Percentiles rank a stretch among this genome's conserved stretches.
phyloP scores from a whole-genome alignment of 2,113 vertebrate genomes.

The Oryctolagus cuniculus region DNA sequence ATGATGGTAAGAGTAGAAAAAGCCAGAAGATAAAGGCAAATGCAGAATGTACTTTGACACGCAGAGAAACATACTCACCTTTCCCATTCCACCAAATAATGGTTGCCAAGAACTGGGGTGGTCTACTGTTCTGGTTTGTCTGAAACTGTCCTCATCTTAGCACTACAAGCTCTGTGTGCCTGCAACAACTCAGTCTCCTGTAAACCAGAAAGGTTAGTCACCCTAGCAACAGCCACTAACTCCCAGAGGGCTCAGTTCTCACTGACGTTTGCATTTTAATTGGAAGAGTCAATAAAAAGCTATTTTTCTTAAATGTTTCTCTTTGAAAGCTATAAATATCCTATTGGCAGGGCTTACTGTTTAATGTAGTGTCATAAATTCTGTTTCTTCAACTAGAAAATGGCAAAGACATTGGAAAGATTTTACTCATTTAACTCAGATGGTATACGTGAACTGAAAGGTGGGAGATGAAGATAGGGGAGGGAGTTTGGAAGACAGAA shows the following conservation, averaged over 20 bases:
- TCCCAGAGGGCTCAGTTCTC: neutral
- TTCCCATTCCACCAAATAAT: neutral
- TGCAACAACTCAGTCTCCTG: slow-evolving; percentile 37
- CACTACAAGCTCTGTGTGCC: slow-evolving; percentile 35
- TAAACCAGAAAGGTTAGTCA: slow-evolving; percentile 60
- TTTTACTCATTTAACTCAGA: slow-evolving; percentile 54
- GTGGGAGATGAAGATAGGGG: neutral
- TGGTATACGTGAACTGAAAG: slow-evolving; percentile 41
- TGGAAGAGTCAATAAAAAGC: slow-evolving; percentile 20
- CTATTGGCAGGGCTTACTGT: neutral
- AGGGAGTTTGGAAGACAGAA: slow-evolving; percentile 12
- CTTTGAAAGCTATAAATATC: slow-evolving; percentile 57
- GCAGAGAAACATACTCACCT: neutral
- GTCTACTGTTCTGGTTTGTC: slow-evolving; percentile 40
- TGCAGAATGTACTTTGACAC: neutral
- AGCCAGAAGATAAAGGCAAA: neutral
- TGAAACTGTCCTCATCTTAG: slow-evolving; percentile 57
- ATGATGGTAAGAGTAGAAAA: neutral
- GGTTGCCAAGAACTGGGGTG: slow-evolving; percentile 19
- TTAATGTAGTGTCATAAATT: slow-evolving; percentile 56
- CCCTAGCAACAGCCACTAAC: slow-evolving; percentile 62
- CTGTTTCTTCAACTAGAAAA: slow-evolving; percentile 46
- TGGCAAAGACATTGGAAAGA: slow-evolving; percentile 34
- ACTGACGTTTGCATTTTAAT: slow-evolving; percentile 56
- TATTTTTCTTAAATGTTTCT: slow-evolving; percentile 61